Evolutionary conservation across 2,797 vertebrate genomes (phyloP).

Genomic region (Danio jaintianensis): DNA sequence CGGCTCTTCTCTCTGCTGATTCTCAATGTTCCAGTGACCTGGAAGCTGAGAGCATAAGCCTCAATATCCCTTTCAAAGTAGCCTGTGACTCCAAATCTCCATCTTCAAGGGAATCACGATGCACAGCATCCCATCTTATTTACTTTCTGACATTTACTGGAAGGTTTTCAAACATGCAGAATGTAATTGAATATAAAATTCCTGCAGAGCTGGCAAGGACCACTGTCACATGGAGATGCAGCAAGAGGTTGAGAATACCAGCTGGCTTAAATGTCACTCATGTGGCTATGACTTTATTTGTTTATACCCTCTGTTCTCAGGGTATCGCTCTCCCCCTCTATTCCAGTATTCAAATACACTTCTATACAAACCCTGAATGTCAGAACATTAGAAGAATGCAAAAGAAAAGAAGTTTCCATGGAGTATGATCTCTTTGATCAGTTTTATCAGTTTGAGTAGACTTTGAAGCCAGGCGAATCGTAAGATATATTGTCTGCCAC

Average conservation of each 20-base stretch:
- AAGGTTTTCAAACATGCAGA: conserved; percentile 56
- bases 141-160: conserved; percentile 66
- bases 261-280: conserved; percentile 60
- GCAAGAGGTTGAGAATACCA: conserved; percentile 56
- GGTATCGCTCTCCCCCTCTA: conserved; percentile 41
- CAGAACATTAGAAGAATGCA: conserved; percentile 50
- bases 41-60: conserved; percentile 48
- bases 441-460: background rate
- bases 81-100: conserved; percentile 53
- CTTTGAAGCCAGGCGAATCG: conserved; percentile 4
- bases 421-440: conserved; percentile 50
- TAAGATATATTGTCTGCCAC: conserved; percentile 1
- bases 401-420: conserved; percentile 6
- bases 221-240: conserved; percentile 57
- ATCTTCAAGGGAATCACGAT: conserved; percentile 55
- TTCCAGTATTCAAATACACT: conserved; percentile 46
- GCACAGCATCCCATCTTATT: conserved; percentile 58
- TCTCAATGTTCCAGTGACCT: conserved; percentile 57
- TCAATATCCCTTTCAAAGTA: conserved; percentile 61
- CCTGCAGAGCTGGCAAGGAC: conserved; percentile 45
- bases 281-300: conserved; percentile 53
- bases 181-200: conserved; percentile 64
- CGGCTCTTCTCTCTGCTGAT: conserved; percentile 16
- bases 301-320: conserved; percentile 43
- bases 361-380: conserved; percentile 49